These are phyloP conservation scores for Clarias macrocephalus DNA, from an alignment of 2,113 vertebrate genomes.

Conservation along the genomic window DNA sequence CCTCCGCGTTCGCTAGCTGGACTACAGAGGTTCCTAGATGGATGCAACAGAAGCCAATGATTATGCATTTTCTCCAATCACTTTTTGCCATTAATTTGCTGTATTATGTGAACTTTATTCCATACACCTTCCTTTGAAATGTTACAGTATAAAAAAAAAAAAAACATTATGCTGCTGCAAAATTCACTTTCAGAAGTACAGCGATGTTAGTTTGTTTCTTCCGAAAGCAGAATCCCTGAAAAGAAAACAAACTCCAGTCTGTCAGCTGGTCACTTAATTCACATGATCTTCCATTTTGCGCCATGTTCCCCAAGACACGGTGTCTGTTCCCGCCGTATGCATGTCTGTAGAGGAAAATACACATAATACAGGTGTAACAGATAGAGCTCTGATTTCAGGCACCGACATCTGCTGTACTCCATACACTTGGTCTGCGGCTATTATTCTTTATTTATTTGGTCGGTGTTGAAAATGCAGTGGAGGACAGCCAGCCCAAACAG, in stretches of 20 bases:
- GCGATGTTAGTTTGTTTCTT: background rate
- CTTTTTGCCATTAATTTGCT: background rate
- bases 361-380: background rate
- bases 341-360: background rate
- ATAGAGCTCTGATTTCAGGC: conserved; percentile 21
- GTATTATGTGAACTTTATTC: background rate
- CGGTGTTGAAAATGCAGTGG: conserved; percentile 39
- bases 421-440: conserved; percentile 9
- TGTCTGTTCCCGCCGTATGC: no score
- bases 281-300: background rate
- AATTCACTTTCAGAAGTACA: background rate
- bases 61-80: background rate
- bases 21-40: no score
- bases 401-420: background rate
- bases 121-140: background rate
- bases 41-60: background rate
- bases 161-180: background rate
- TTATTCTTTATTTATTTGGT: conserved; percentile 37
- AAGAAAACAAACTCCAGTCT: background rate
- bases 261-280: conserved; percentile 6
- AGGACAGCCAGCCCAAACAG: conserved; percentile 34
- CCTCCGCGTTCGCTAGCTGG: no score
- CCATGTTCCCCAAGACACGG: background rate
- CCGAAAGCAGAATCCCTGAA: background rate
- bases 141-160: background rate